Evolutionary conservation across 2,888 invertebrate genomes (phyloP).

Genomic region (Coelinius sp.): DNA sequence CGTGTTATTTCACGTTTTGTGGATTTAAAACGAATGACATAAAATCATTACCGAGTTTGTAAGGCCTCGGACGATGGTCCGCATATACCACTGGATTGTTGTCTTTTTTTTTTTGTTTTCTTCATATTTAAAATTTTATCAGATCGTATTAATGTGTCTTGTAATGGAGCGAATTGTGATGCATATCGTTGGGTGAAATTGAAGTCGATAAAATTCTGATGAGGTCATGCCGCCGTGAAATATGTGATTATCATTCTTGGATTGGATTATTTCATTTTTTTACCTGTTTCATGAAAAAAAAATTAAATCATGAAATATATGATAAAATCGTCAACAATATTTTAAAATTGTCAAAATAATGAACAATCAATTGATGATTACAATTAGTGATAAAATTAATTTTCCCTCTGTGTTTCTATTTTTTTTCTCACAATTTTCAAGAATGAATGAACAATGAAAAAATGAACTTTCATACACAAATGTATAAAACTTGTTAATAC

Average conservation of each 20-base stretch:
- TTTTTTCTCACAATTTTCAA: not conserved
- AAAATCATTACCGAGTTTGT: conserved; percentile 66
- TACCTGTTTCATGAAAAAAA: too few relatives aligned
- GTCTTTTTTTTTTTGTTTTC: not conserved
- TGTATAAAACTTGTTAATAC: conserved; percentile 41
- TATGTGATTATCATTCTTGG: not conserved
- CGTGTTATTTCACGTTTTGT: conserved; percentile 47
- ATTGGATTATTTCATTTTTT: not conserved
- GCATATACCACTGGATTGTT: not conserved
- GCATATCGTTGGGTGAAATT: not conserved
- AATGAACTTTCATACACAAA: conserved; percentile 17
- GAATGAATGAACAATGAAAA: not conserved
- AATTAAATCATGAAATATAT: too few relatives aligned
- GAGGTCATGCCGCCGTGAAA: not conserved
- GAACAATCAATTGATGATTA: too few relatives aligned
- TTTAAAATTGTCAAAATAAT: too few relatives aligned
- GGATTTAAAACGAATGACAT: conserved; percentile 48
- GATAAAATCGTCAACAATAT: too few relatives aligned
- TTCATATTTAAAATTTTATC: not conserved
- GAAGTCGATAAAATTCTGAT: not conserved
- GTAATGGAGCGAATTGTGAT: conserved; percentile 6
- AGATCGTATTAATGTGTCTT: not conserved
- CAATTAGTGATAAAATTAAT: not conserved
- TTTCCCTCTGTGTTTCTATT: not conserved
- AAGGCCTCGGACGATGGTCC: conserved; percentile 66